phyloP scores from a whole-genome alignment of 2,888 invertebrate species.

The Cinara cedri region DNA sequence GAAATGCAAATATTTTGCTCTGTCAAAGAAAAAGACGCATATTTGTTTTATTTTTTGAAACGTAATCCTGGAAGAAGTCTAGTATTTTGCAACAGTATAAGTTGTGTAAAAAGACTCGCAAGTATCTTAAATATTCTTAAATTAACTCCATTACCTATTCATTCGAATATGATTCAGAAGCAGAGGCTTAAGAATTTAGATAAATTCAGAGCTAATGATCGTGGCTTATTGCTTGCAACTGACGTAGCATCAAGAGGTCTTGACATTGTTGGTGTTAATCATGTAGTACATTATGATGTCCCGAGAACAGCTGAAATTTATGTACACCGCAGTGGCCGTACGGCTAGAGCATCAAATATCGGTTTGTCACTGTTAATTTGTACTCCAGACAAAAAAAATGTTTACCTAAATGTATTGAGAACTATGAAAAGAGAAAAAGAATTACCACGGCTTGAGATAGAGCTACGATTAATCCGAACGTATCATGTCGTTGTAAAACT shows the following conservation, averaged over 20 bases:
- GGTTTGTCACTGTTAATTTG: constrained; percentile 92
- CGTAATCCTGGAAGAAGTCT: constrained; percentile 88
- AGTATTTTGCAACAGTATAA: constrained; percentile 93
- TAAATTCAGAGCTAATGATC: constrained; percentile 70
- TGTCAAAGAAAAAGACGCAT: constrained; percentile 84
- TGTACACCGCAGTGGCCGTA: constrained; percentile 94
- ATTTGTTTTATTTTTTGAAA: constrained; percentile 87
- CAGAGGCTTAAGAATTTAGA: constrained; percentile 94
- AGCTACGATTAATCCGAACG: background rate
- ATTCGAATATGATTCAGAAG: constrained; percentile 91
- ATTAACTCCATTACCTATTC: constrained; percentile 77
- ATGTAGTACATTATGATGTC: constrained; percentile 96
- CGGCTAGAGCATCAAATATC: constrained; percentile 82
- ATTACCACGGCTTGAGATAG: constrained; percentile 35
- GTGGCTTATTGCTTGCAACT: constrained; percentile 80
- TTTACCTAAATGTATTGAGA: constrained; percentile 80
- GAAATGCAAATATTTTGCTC: constrained; percentile 83
- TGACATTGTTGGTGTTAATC: constrained; percentile 91
- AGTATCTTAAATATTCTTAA: constrained; percentile 65
- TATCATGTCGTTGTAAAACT: constrained; percentile 26
- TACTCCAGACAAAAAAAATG: constrained; percentile 82
- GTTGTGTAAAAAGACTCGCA: constrained; percentile 80
- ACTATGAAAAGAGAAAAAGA: constrained; percentile 67
- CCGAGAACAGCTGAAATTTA: constrained; percentile 95
- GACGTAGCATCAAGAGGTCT: constrained; percentile 97